Evolutionary conservation across 92 coral and sea anemone genomes (phyloP).

Genomic region (Epizoanthus stellaris): DNA sequence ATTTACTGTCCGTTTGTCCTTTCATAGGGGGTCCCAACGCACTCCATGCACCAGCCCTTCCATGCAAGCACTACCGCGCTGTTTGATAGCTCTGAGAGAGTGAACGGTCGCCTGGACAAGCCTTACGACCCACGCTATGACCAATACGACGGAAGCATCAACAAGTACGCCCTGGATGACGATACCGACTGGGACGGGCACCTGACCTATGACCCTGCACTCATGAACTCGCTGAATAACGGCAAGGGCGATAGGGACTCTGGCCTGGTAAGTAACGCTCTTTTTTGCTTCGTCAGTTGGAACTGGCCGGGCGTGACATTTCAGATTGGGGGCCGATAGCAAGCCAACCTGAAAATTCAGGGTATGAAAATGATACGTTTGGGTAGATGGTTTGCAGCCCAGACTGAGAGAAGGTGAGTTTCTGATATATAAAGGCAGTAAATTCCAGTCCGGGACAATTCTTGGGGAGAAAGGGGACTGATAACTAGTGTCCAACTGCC

Average conservation of each 20-base stretch:
- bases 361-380: too few species aligned
- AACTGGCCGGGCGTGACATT: too few species aligned
- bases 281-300: not conserved
- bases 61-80: conserved; percentile 78
- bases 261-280: conserved; percentile 68
- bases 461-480: too few species aligned
- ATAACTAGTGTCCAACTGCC: too few species aligned
- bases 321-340: too few species aligned
- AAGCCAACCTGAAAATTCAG: too few species aligned
- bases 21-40: conserved; percentile 18
- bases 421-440: too few species aligned
- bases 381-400: too few species aligned
- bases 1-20: not conserved
- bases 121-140: conserved; percentile 64
- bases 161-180: conserved; percentile 69
- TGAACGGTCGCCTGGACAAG: conserved; percentile 51
- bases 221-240: conserved; percentile 45
- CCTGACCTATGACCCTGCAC: conserved; percentile 25
- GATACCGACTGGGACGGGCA: conserved; percentile 86
- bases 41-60: conserved; percentile 59
- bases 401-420: too few species aligned
- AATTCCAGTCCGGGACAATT: too few species aligned
- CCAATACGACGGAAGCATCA: conserved; percentile 67
- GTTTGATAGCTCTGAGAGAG: conserved; percentile 76
- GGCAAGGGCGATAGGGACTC: conserved; percentile 76